Conservation (phyloP, 1,140 invertebrate species). For the Sesamia nonagrioides region DNA sequence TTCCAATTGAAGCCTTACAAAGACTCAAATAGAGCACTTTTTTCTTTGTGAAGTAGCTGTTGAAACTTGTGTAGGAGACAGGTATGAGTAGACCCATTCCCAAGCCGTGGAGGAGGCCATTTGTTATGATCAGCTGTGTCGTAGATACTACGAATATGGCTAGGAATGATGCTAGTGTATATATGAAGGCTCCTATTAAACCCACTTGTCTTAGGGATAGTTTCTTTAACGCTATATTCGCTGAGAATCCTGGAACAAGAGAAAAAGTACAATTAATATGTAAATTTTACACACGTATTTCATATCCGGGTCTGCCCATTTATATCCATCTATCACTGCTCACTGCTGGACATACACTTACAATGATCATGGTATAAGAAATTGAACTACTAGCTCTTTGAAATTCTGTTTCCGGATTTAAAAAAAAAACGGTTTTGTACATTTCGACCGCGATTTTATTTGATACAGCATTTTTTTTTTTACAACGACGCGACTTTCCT, state of each 20-base stretch:
- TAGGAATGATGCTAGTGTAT: slow-evolving; percentile 86
- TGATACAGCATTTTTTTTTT: too few relatives aligned
- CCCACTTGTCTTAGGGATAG: slow-evolving; percentile 88
- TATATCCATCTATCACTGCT: background rate
- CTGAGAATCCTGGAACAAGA: slow-evolving; percentile 80
- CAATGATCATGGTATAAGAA: too few relatives aligned
- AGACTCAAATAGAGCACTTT: slow-evolving; percentile 89
- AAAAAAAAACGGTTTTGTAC: too few relatives aligned
- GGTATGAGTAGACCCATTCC: slow-evolving; percentile 84
- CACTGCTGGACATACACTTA: too few relatives aligned
- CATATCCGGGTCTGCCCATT: too few relatives aligned
- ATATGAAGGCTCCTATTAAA: slow-evolving; percentile 87
- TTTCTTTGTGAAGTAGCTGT: slow-evolving; percentile 83
- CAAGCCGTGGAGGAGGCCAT: slow-evolving; percentile 81
- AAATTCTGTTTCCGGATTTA: too few relatives aligned
- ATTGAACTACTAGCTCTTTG: too few relatives aligned
- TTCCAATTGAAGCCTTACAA: slow-evolving; percentile 88
- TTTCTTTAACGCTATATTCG: slow-evolving; percentile 86
- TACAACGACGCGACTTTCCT: too few relatives aligned
- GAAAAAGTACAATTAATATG: background rate
- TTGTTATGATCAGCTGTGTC: slow-evolving; percentile 87
- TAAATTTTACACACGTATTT: too few relatives aligned
- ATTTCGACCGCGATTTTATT: too few relatives aligned
- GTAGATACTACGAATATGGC: slow-evolving; percentile 88
- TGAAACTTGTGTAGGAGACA: slow-evolving; percentile 82